Evolutionary conservation across 2,888 invertebrate genomes (phyloP).

Genomic region (Diadegma fenestrale): DNA sequence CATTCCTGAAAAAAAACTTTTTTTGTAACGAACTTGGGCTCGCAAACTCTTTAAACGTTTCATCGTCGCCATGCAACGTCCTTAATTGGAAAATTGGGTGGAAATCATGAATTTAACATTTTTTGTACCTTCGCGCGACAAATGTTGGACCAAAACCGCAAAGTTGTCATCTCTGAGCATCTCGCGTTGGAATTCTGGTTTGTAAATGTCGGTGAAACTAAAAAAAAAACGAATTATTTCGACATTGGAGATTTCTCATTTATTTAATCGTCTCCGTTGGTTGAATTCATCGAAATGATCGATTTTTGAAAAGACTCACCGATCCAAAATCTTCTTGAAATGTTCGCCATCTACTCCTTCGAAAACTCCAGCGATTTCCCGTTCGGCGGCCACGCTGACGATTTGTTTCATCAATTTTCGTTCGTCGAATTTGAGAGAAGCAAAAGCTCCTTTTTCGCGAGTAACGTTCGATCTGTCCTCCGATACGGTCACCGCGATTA

Average conservation of each 20-base stretch:
- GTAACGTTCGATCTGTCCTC: conserved; percentile 87
- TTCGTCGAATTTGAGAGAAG: conserved; percentile 87
- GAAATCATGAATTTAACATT: neutral
- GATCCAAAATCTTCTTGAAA: conserved; percentile 86
- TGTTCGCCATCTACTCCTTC: conserved; percentile 88
- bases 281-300: neutral
- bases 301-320: conserved; percentile 84
- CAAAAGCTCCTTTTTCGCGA: conserved; percentile 88
- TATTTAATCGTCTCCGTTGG: neutral
- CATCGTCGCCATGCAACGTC: no score
- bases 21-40: no score
- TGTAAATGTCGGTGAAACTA: conserved; percentile 81
- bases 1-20: no score
- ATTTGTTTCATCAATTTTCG: conserved; percentile 86
- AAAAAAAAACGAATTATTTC: conserved; percentile 62
- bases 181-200: conserved; percentile 74
- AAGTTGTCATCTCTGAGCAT: conserved; percentile 80
- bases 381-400: conserved; percentile 86
- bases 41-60: no score
- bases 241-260: conserved; percentile 16
- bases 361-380: conserved; percentile 88
- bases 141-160: conserved; percentile 79
- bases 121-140: conserved; percentile 79
- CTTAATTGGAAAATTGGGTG: neutral
- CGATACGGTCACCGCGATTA: conserved; percentile 89